These are phyloP conservation scores for Recurvirostra avosetta DNA, from an alignment of 2,113 vertebrate species.

Conservation along the genomic window DNA sequence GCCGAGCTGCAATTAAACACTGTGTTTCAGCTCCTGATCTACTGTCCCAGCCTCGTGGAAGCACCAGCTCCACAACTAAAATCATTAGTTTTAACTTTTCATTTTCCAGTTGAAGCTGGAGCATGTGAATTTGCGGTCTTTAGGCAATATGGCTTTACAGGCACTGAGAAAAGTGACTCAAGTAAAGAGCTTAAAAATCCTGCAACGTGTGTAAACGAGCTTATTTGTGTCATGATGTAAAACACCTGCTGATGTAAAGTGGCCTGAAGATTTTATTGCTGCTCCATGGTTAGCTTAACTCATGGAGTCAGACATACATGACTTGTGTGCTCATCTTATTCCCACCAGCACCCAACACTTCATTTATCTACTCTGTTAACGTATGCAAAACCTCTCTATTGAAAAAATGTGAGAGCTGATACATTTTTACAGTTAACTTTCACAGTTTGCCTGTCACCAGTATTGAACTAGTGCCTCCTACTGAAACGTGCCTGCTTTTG, in stretches of 20 bases:
- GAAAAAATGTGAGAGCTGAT: neutral
- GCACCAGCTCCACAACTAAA: neutral
- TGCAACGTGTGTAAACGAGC: neutral
- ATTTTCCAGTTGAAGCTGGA: neutral
- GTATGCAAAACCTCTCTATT: neutral
- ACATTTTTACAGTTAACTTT: neutral
- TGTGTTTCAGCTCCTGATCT: neutral
- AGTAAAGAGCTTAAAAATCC: neutral
- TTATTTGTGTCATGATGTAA: constrained; percentile 11
- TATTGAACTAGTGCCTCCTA: neutral
- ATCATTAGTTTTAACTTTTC: neutral
- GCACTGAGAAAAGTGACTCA: neutral
- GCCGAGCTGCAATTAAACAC: neutral
- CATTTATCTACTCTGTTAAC: neutral
- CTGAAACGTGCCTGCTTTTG: neutral
- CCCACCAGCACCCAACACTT: neutral
- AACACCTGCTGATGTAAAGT: constrained; percentile 23
- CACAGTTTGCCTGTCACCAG: neutral
- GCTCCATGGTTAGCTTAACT: neutral
- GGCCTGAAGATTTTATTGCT: constrained; percentile 27
- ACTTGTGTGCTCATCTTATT: neutral
- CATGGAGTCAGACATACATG: neutral
- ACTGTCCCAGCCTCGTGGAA: neutral
- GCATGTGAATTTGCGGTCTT: neutral
- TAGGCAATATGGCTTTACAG: neutral